Evolutionary conservation across 2,888 invertebrate species (phyloP).

Genomic region (Cataglyphis livida): DNA sequence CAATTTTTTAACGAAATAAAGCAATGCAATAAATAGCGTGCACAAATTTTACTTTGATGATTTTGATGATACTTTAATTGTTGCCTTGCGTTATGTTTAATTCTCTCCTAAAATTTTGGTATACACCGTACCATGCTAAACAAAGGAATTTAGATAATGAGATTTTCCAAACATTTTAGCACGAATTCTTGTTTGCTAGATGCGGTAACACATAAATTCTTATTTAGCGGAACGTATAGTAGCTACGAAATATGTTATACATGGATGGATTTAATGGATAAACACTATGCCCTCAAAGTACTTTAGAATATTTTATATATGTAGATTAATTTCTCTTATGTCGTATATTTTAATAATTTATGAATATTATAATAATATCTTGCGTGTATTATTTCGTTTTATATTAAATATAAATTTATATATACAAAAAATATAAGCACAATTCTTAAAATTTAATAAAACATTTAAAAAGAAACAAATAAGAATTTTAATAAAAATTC

Average conservation of each 20-base stretch:
- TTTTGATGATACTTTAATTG: conserved; percentile 65
- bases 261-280: neutral
- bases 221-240: conserved; percentile 28
- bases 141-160: conserved; percentile 41
- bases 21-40: conserved; percentile 26
- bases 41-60: conserved; percentile 52
- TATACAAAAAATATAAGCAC: neutral
- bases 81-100: conserved; percentile 37
- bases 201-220: conserved; percentile 33
- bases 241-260: conserved; percentile 27
- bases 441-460: neutral
- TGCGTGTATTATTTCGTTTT: neutral
- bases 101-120: conserved; percentile 25
- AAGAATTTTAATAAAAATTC: neutral
- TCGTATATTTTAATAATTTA: conserved; percentile 4
- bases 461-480: neutral
- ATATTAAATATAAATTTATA: conserved; percentile 6
- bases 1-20: conserved; percentile 30
- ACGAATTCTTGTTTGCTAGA: conserved; percentile 37
- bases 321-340: neutral
- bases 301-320: conserved; percentile 23
- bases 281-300: neutral
- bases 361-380: neutral
- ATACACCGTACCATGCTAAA: neutral
- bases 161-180: conserved; percentile 48